A percentile compares a stretch with the other conserved stretches of the same genome.
Conservation (phyloP, 2,888 invertebrate species). For the Anodontia alba region DNA sequence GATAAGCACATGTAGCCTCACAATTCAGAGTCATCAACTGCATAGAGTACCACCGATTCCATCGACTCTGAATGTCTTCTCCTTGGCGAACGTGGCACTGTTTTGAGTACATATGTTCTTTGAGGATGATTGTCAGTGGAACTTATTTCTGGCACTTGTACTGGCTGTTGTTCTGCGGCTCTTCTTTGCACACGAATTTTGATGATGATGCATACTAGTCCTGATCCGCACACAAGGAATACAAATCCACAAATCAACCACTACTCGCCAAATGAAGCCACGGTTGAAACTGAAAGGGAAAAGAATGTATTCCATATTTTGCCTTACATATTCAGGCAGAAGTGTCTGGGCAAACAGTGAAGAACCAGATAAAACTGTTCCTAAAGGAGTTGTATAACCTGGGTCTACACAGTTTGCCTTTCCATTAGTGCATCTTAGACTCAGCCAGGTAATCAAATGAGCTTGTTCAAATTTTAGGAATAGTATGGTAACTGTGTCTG, state of each 20-base stretch:
- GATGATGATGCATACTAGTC: not conserved
- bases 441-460: too few relatives aligned
- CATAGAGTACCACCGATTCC: not conserved
- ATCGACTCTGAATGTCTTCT: not conserved
- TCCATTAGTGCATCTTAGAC: too few relatives aligned
- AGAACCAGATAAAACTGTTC: too few relatives aligned
- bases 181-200: not conserved
- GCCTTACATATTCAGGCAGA: too few relatives aligned
- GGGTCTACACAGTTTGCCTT: too few relatives aligned
- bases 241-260: not conserved
- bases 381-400: too few relatives aligned
- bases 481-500: too few relatives aligned
- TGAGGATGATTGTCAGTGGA: not conserved
- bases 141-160: not conserved
- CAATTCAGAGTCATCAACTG: not conserved
- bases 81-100: not conserved
- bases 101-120: not conserved
- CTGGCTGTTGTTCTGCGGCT: not conserved
- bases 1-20: too few relatives aligned
- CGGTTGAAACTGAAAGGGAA: not conserved
- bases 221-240: not conserved
- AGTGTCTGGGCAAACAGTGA: too few relatives aligned
- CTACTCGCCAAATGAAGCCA: not conserved
- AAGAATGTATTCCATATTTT: too few relatives aligned
- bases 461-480: too few relatives aligned